A percentile compares a stretch with the other conserved stretches of the same genome.
Evolutionary conservation across 1,140 invertebrate genomes (phyloP).

Genomic region (Dufourea novaeangliae): DNA sequence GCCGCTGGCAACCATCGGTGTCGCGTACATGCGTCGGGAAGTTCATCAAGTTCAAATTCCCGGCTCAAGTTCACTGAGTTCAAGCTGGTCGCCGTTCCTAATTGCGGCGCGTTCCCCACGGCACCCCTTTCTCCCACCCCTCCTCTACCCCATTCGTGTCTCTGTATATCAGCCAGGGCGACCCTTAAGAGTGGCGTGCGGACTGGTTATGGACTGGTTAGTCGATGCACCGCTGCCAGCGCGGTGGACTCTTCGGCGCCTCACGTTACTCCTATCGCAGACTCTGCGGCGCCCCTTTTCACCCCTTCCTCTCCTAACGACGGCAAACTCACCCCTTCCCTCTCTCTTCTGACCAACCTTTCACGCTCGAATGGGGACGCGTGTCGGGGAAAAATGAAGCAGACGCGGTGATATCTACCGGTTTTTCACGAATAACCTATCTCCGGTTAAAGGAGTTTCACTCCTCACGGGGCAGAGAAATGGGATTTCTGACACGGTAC

Average conservation of each 20-base stretch:
- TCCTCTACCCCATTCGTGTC: not conserved
- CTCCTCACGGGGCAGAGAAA: not conserved
- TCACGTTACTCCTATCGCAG: slow-evolving; percentile 66
- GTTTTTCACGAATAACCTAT: not conserved
- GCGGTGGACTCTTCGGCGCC: slow-evolving; percentile 70
- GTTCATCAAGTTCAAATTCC: slow-evolving; percentile 41
- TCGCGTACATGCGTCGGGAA: not conserved
- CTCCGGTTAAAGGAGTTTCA: not conserved
- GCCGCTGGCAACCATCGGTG: not conserved
- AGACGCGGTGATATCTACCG: too few species aligned
- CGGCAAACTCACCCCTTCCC: slow-evolving; percentile 20
- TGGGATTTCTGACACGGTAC: not conserved
- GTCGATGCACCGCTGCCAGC: slow-evolving; percentile 49
- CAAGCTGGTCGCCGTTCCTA: slow-evolving; percentile 22
- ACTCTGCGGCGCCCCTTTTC: slow-evolving; percentile 62
- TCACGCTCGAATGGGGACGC: not conserved
- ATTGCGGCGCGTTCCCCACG: slow-evolving; percentile 14
- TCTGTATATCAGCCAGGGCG: slow-evolving; percentile 15
- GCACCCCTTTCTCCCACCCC: not conserved
- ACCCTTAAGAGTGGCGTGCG: slow-evolving; percentile 51
- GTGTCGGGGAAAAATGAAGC: not conserved
- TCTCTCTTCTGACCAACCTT: slow-evolving; percentile 6
- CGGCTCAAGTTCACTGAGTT: slow-evolving; percentile 35
- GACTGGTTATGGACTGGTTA: slow-evolving; percentile 61
- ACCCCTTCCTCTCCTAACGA: not conserved